Base-by-base conservation (phyloP, 2,113 vertebrate genomes). In the Notothenia rossii region DNA sequence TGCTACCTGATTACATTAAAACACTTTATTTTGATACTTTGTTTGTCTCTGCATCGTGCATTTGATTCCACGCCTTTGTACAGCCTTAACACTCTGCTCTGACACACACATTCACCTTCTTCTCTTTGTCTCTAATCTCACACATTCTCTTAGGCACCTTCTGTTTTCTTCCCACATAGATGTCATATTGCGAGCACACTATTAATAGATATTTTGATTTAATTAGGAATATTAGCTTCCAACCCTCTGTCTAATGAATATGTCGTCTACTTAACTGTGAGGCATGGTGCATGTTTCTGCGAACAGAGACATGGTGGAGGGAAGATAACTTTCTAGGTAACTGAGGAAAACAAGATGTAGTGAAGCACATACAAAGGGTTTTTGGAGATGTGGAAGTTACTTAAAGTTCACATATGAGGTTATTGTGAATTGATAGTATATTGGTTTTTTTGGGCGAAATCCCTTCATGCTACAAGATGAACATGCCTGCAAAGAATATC, bases 211-310 rank as follows among this genome's bases (percentile, higher is more conserved):
- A 33, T 2, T 15, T 17, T 43, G 29, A 17, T 48, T 71, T 71
- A 22, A 56, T 53, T 36, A 68, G 62, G 60, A 55, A 59, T n/a
- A 17, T 61, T 46, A 69, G 29, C 33, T 45, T 20, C 29, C n/a
- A 22, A 11, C 17, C 20, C 15, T 20, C 51, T 48, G 22, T 7
- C 43, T 14, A 22, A 20, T 33, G 25, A 59, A 33, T 33, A 8
- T 59, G 56, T 33, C 25, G 7, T 59, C 6, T 13, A 12, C 25
- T 33, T 7, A 15, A 59, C 14, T 59, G 56, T 33, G 25, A 15
- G 15, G 56, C 7, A 40, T 5, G 36, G 7, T 40, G 36, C 36
- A 40, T 40, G 4, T 14, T 7, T 40, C 7, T 40, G 36, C 36
- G 36, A 40, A 29, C 29, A 29, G 29, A 29, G 29, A 29, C 29